phyloP scores from a whole-genome alignment of 2,888 invertebrate genomes.

The Melanophora roralis region DNA sequence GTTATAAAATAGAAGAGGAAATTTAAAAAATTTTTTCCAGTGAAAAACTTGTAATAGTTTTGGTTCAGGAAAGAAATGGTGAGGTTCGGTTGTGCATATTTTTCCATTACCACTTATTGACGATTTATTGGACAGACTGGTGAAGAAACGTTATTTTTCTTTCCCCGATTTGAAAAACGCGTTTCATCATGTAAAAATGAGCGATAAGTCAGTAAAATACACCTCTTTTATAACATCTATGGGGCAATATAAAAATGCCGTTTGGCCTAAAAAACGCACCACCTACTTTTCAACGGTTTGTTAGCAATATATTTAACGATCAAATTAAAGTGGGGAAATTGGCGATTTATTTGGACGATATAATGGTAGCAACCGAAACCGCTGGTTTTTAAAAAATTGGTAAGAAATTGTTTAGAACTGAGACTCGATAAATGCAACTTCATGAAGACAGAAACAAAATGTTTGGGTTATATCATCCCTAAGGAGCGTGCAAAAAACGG shows the following conservation, averaged over 20 bases:
- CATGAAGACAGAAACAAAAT: slow-evolving; percentile 23
- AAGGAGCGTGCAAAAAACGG: slow-evolving; percentile 27
- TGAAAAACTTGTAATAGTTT: too few species aligned
- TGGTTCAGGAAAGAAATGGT: slow-evolving; percentile 31
- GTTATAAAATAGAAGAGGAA: too few species aligned
- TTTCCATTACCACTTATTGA: slow-evolving; percentile 51
- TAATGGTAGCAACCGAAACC: slow-evolving; percentile 42
- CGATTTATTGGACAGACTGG: slow-evolving; percentile 35
- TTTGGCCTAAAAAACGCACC: slow-evolving; percentile 51
- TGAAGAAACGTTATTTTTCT: slow-evolving; percentile 20
- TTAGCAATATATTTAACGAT: not conserved
- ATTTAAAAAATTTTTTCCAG: too few species aligned
- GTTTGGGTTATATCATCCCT: slow-evolving; percentile 48
- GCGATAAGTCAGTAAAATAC: slow-evolving; percentile 41
- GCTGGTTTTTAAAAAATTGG: slow-evolving; percentile 39
- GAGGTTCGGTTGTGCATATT: slow-evolving; percentile 14
- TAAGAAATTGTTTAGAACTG: slow-evolving; percentile 30
- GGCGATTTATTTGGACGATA: slow-evolving; percentile 56
- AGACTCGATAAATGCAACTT: slow-evolving; percentile 52
- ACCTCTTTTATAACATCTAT: slow-evolving; percentile 49
- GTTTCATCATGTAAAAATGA: slow-evolving; percentile 15
- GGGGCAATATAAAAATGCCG: slow-evolving; percentile 41
- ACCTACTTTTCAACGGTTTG: slow-evolving; percentile 17
- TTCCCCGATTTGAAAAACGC: slow-evolving; percentile 47
- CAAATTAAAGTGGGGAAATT: not conserved